Percentiles rank a stretch among this genome's conserved stretches.
Conservation (phyloP, 2,888 invertebrate genomes). For the Sussaba pulchella region DNA sequence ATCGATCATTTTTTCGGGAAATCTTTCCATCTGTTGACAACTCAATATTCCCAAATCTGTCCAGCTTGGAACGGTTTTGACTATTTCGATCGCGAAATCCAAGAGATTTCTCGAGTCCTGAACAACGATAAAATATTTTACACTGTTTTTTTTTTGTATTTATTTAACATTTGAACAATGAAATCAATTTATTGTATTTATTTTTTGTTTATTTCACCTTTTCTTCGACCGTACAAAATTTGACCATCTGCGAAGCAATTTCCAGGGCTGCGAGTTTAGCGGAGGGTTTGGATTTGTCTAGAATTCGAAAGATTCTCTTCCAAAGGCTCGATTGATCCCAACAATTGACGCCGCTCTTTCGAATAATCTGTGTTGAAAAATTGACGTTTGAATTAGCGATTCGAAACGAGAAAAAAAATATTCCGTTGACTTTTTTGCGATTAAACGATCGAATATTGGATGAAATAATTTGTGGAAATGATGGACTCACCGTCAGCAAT, state of each 20-base stretch:
- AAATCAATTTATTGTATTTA: too few relatives aligned
- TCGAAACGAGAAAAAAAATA: too few relatives aligned
- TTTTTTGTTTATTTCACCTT: slow-evolving; percentile 65
- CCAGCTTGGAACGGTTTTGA: slow-evolving; percentile 76
- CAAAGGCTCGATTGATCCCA: slow-evolving; percentile 75
- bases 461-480: not conserved
- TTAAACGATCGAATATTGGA: too few relatives aligned
- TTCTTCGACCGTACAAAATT: slow-evolving; percentile 67
- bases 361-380: slow-evolving; percentile 67
- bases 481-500: slow-evolving; percentile 73
- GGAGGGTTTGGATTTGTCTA: slow-evolving; percentile 73
- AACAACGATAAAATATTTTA: slow-evolving; percentile 41
- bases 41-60: slow-evolving; percentile 67
- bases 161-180: too few relatives aligned
- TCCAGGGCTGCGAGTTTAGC: slow-evolving; percentile 77
- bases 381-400: slow-evolving; percentile 1
- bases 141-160: too few relatives aligned
- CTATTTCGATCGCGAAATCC: slow-evolving; percentile 73
- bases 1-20: slow-evolving; percentile 42
- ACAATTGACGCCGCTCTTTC: slow-evolving; percentile 74
- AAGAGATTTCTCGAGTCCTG: slow-evolving; percentile 72
- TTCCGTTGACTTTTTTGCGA: too few relatives aligned
- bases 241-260: slow-evolving; percentile 73
- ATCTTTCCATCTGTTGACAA: slow-evolving; percentile 28
- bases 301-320: slow-evolving; percentile 70